Percentiles rank a stretch among this genome's conserved stretches.
phyloP scores from a whole-genome alignment of 2,797 vertebrate species.

The Rousettus madagascariensis region DNA sequence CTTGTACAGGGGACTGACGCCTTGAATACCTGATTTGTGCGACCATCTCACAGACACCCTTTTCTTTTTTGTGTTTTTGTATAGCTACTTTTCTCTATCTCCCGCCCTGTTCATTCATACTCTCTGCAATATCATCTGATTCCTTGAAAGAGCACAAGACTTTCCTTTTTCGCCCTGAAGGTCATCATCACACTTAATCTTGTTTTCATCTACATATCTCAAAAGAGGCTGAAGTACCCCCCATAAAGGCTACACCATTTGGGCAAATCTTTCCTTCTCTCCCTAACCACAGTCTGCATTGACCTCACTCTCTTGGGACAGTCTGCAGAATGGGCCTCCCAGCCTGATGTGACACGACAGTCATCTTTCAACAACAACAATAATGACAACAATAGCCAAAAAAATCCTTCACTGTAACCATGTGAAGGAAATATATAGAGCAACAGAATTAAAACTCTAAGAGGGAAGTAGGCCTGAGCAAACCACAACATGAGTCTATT shows the following conservation, averaged over 20 bases:
- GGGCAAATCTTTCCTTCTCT: neutral
- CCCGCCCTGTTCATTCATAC: neutral
- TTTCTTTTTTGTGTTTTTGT: neutral
- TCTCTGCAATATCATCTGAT: neutral
- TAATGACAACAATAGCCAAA: conserved; percentile 64
- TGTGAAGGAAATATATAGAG: conserved; percentile 69
- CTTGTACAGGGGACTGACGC: neutral
- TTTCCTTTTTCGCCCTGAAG: neutral
- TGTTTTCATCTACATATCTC: neutral
- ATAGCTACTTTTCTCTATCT: neutral
- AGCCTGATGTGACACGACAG: conserved; percentile 68
- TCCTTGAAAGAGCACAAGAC: neutral
- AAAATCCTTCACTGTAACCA: conserved; percentile 21
- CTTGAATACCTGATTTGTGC: neutral
- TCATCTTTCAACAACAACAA: conserved; percentile 73
- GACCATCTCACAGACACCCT: neutral
- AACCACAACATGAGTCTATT: conserved; percentile 72
- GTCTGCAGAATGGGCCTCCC: conserved; percentile 67
- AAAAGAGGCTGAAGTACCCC: neutral
- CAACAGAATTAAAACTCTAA: conserved; percentile 79
- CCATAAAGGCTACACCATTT: neutral
- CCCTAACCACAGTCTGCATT: conserved; percentile 17
- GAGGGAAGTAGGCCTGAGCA: conserved; percentile 76
- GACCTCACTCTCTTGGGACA: conserved; percentile 66
- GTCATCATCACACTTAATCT: neutral